Evolutionary conservation across 2,797 vertebrate species (phyloP).

Genomic region (Crax fasciolata): DNA sequence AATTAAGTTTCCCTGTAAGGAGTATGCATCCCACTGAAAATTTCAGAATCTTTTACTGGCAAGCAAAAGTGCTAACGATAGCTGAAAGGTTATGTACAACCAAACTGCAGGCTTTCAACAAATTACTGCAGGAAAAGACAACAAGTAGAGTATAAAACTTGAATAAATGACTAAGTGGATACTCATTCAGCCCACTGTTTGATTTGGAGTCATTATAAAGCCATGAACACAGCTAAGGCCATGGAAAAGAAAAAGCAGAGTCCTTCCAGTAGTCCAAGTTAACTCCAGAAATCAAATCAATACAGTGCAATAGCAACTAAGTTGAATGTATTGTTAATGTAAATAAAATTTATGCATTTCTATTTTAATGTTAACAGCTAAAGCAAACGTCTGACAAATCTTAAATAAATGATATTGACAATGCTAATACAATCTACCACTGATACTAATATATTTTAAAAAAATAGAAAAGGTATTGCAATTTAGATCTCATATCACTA

Average conservation of each 20-base stretch:
- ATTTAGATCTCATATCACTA: background rate
- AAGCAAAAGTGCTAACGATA: slow-evolving; percentile 92
- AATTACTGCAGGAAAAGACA: slow-evolving; percentile 86
- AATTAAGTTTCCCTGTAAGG: slow-evolving; percentile 76
- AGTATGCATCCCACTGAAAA: slow-evolving; percentile 67
- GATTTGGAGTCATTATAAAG: background rate
- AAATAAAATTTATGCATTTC: slow-evolving; percentile 32
- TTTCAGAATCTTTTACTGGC: slow-evolving; percentile 75
- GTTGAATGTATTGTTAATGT: background rate
- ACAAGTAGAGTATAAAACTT: slow-evolving; percentile 40
- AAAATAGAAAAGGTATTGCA: slow-evolving; percentile 75
- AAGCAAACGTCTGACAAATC: background rate
- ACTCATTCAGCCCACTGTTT: background rate
- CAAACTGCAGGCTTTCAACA: slow-evolving; percentile 88
- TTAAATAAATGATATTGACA: slow-evolving; percentile 26
- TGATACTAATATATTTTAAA: background rate
- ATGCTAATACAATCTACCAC: slow-evolving; percentile 20
- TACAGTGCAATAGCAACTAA: background rate
- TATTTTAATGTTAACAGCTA: slow-evolving; percentile 46
- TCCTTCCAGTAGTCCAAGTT: background rate
- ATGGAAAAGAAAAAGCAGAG: background rate
- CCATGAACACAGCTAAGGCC: background rate
- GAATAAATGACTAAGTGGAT: slow-evolving; percentile 56
- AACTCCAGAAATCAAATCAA: slow-evolving; percentile 49
- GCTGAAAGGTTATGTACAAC: slow-evolving; percentile 92